Conservation (phyloP, 2,888 invertebrate genomes). For the Amphiduros pacificus region DNA sequence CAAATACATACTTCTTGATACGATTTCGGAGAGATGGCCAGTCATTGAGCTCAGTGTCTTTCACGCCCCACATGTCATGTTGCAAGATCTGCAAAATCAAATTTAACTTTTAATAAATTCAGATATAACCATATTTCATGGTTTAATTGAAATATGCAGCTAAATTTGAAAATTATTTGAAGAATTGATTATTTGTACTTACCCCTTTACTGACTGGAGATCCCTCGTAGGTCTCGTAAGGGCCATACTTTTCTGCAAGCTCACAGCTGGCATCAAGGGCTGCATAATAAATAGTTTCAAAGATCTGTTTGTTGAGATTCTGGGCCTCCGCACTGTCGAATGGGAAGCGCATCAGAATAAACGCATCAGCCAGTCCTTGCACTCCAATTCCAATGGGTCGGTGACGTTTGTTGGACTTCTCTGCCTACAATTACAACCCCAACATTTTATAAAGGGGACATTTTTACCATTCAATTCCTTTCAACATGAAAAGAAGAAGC, state of each 20-base stretch:
- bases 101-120: no score
- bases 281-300: conserved; percentile 97
- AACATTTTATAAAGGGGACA: no score
- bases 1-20: conserved; percentile 69
- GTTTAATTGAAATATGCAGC: background rate
- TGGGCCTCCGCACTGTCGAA: conserved; percentile 32
- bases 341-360: conserved; percentile 80
- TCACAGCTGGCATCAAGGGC: conserved; percentile 95
- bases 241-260: conserved; percentile 79
- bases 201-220: conserved; percentile 90
- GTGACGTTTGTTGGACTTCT: conserved; percentile 78
- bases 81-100: conserved; percentile 81
- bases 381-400: conserved; percentile 83
- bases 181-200: conserved; percentile 31
- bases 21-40: conserved; percentile 82
- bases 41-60: conserved; percentile 78
- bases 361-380: conserved; percentile 96
- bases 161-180: no score
- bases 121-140: background rate
- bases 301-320: conserved; percentile 89
- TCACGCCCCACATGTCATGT: conserved; percentile 96
- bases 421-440: conserved; percentile 63
- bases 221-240: conserved; percentile 89
- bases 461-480: no score
- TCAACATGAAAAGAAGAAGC: no score